Evolutionary conservation across 2,888 invertebrate genomes (phyloP).

Genomic region (Megalurothrips usitatus): DNA sequence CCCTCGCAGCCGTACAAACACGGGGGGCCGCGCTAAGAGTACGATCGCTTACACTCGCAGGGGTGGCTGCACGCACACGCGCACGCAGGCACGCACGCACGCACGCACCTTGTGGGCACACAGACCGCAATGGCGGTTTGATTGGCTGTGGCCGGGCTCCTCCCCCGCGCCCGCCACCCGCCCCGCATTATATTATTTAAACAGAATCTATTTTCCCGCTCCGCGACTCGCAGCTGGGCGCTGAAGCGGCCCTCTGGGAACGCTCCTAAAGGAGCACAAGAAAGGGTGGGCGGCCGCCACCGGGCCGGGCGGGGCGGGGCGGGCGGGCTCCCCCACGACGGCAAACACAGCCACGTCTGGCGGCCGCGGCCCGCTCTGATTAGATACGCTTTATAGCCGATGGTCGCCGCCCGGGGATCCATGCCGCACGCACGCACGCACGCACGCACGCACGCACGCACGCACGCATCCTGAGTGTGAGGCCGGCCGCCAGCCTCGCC

Average conservation of each 20-base stretch:
- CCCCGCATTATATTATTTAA: background rate
- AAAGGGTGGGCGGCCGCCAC: no score
- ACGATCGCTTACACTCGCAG: no score
- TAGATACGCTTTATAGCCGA: no score
- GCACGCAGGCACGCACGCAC: background rate
- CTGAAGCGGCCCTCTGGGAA: no score
- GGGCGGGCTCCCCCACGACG: no score
- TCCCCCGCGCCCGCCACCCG: background rate
- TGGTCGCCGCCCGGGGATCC: no score
- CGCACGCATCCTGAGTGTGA: background rate
- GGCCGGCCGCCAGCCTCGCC: background rate
- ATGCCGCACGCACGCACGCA: background rate
- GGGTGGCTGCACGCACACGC: background rate
- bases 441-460: background rate
- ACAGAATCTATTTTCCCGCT: background rate
- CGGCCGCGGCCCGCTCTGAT: no score
- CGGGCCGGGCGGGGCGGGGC: no score
- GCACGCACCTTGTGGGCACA: background rate
- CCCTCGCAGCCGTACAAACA: background rate
- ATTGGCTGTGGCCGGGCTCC: background rate
- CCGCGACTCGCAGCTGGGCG: no score
- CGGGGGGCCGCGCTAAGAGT: background rate
- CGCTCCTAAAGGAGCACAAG: no score
- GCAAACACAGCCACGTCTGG: no score
- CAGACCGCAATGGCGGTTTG: background rate